These are phyloP conservation scores for Dione vanillae DNA, from an alignment of 2,888 invertebrate genomes.

Conservation along the genomic window DNA sequence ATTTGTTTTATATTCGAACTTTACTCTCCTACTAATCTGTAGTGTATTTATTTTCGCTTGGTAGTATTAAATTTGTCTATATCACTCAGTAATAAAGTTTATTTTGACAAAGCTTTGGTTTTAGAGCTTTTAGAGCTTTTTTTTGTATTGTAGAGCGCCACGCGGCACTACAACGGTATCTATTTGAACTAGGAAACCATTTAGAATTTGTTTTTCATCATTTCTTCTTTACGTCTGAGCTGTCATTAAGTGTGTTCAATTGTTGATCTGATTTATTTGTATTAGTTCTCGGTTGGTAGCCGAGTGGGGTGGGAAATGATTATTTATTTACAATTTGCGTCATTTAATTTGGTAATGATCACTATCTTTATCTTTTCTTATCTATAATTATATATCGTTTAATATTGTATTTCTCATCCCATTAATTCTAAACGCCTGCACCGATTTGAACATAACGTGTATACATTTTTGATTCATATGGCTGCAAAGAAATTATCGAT, in stretches of 20 bases:
- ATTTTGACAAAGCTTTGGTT: constrained; percentile 24
- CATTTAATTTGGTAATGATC: constrained; percentile 52
- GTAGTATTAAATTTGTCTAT: neutral
- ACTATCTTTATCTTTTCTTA: neutral
- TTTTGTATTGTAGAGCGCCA: constrained; percentile 60
- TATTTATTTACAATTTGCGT: constrained; percentile 59
- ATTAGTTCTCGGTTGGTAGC: constrained; percentile 65
- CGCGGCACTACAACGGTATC: constrained; percentile 81
- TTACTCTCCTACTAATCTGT: constrained; percentile 25
- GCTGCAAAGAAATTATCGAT: too few species aligned
- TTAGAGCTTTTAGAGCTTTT: constrained; percentile 11
- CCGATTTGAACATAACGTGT: too few species aligned
- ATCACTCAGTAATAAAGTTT: constrained; percentile 17
- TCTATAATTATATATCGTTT: too few species aligned
- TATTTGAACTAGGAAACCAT: constrained; percentile 78
- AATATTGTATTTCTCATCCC: neutral
- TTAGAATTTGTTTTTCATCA: constrained; percentile 82
- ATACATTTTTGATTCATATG: too few species aligned
- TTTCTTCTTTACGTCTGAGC: constrained; percentile 72
- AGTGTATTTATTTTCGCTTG: neutral
- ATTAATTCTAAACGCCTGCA: too few species aligned
- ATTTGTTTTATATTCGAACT: constrained; percentile 40
- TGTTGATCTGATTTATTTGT: constrained; percentile 73
- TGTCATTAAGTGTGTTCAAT: constrained; percentile 74
- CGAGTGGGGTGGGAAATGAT: constrained; percentile 60